Conservation (phyloP, 2,888 invertebrate genomes). For the Troides aeacus region DNA sequence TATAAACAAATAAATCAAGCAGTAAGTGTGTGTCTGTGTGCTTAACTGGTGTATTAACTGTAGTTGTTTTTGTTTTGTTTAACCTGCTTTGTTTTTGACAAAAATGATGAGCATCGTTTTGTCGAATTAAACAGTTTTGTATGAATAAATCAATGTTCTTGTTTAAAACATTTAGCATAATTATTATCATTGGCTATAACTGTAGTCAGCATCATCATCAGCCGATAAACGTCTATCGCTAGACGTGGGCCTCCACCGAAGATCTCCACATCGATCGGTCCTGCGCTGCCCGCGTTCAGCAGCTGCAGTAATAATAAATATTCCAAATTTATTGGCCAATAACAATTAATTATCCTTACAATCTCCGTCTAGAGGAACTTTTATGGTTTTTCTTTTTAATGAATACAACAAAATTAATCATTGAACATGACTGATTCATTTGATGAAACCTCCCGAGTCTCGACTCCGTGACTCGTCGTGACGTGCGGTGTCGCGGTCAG, state of each 20-base stretch:
- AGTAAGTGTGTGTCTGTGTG: too few relatives aligned
- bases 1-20: too few relatives aligned
- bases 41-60: too few relatives aligned
- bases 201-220: too few relatives aligned
- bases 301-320: neutral
- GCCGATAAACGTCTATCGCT: too few relatives aligned
- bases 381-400: neutral
- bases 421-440: conserved; percentile 9
- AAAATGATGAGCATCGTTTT: neutral
- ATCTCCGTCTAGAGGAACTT: neutral
- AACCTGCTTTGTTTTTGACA: neutral
- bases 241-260: too few relatives aligned
- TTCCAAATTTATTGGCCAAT: neutral
- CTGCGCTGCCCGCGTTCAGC: too few relatives aligned
- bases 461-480: conserved; percentile 18
- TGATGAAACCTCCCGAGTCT: conserved; percentile 9
- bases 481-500: conserved; percentile 20
- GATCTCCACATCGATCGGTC: too few relatives aligned
- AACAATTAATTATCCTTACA: conserved; percentile 1
- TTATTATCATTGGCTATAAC: too few relatives aligned
- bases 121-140: neutral
- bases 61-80: neutral
- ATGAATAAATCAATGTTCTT: too few relatives aligned
- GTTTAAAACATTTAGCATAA: too few relatives aligned
- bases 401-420: conserved; percentile 7